Evolutionary conservation across 2,113 vertebrate genomes (phyloP).

Genomic region (Oryctolagus cuniculus): DNA sequence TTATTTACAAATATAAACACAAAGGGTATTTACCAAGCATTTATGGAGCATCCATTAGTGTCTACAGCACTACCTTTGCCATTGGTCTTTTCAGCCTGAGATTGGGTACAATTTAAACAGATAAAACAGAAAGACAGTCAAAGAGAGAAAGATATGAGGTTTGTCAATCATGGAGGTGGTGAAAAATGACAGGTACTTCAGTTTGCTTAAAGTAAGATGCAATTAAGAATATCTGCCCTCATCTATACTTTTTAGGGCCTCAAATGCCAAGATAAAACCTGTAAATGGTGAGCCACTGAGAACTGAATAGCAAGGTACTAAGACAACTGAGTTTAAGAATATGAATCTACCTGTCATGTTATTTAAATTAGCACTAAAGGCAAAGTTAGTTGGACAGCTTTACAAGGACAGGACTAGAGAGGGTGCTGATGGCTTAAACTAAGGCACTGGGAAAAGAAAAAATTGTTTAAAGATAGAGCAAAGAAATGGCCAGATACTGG

Average conservation of each 20-base stretch:
- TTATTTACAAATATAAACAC: slow-evolving; percentile 28
- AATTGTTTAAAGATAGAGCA: slow-evolving; percentile 22
- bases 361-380: not conserved
- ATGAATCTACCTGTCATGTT: not conserved
- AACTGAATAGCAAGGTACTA: not conserved
- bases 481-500: not conserved
- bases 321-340: not conserved
- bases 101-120: not conserved
- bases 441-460: not conserved
- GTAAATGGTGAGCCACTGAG: not conserved
- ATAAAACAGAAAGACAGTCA: not conserved
- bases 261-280: not conserved
- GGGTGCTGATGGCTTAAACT: not conserved
- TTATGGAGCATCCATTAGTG: not conserved
- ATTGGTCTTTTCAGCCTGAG: no score
- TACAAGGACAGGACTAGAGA: not conserved
- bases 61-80: not conserved
- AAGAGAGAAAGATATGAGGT: not conserved
- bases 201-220: not conserved
- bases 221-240: not conserved
- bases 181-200: not conserved
- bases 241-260: not conserved
- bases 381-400: not conserved
- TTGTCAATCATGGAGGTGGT: not conserved
- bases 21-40: slow-evolving; percentile 42